Evolutionary conservation across 1,140 invertebrate species (phyloP).

Genomic region (Hypsibius dujardini): DNA sequence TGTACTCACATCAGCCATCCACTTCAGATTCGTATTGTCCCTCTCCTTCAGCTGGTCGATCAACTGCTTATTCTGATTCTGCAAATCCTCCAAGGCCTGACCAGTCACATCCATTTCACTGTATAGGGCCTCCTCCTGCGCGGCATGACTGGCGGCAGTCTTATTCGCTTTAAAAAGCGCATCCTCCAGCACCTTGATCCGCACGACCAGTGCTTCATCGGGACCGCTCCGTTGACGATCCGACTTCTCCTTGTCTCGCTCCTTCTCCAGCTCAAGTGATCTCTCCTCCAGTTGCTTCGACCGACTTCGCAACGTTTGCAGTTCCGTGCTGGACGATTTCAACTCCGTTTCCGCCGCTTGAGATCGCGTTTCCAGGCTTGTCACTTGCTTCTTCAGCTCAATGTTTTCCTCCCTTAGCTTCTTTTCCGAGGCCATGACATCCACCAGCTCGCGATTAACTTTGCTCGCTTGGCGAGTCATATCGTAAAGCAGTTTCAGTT

Average conservation of each 20-base stretch:
- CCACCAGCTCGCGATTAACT: background rate
- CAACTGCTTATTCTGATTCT: conserved; percentile 87
- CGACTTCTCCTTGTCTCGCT: background rate
- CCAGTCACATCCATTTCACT: conserved; percentile 99
- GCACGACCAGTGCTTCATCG: background rate
- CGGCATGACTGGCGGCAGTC: background rate
- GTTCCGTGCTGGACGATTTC: conserved; percentile 44
- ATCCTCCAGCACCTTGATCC: background rate
- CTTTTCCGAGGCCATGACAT: conserved; percentile 9
- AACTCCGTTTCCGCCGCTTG: conserved; percentile 39
- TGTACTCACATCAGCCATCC: conserved; percentile 76
- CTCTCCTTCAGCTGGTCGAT: conserved; percentile 91
- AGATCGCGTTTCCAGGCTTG: conserved; percentile 45
- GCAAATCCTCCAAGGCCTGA: conserved; percentile 97
- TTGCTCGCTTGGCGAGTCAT: background rate
- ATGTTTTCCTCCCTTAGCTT: conserved; percentile 4
- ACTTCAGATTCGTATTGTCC: conserved; percentile 96
- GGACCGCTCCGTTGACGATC: background rate
- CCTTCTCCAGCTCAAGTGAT: conserved; percentile 38
- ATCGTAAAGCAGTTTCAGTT: conserved; percentile 13
- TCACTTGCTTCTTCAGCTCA: conserved; percentile 48
- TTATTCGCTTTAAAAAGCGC: background rate
- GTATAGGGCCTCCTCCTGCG: conserved; percentile 80
- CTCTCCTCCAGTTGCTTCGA: conserved; percentile 87
- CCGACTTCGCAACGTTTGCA: conserved; percentile 27